phyloP scores from a whole-genome alignment of 2,797 vertebrate species.

The Atherinosoma microstoma region DNA sequence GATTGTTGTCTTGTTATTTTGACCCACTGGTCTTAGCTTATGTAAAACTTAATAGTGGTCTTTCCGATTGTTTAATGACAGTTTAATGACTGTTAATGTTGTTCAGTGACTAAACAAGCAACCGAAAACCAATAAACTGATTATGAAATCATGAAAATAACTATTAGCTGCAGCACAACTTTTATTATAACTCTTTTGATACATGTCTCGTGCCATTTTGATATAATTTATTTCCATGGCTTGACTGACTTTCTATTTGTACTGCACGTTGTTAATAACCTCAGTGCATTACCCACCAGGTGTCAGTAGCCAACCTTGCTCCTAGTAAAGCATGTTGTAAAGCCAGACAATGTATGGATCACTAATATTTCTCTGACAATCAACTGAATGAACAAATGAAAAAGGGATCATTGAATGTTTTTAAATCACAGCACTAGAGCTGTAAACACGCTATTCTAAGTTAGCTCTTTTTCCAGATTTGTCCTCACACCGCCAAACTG shows the following conservation, averaged over 20 bases:
- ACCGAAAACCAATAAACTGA: neutral
- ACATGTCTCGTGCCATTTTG: neutral
- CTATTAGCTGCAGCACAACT: neutral
- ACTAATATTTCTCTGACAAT: neutral
- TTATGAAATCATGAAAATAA: neutral
- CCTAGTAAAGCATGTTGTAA: neutral
- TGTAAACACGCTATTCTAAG: neutral
- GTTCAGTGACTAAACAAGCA: neutral
- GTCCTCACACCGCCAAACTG: neutral
- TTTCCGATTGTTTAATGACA: no score
- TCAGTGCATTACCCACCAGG: constrained; percentile 63
- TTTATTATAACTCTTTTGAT: neutral
- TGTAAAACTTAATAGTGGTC: no score
- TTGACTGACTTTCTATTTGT: neutral
- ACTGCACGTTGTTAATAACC: constrained; percentile 1
- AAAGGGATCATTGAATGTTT: neutral
- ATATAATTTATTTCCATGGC: neutral
- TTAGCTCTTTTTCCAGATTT: neutral
- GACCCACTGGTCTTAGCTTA: no score
- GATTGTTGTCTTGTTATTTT: no score
- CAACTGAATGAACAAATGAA: neutral
- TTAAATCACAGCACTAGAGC: neutral
- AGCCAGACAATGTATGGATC: constrained; percentile 42
- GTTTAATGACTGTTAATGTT: no score
- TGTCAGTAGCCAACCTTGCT: constrained; percentile 57